Base-by-base conservation (phyloP, 2,113 vertebrate species). In the Sarotherodon lohbergeri region DNA sequence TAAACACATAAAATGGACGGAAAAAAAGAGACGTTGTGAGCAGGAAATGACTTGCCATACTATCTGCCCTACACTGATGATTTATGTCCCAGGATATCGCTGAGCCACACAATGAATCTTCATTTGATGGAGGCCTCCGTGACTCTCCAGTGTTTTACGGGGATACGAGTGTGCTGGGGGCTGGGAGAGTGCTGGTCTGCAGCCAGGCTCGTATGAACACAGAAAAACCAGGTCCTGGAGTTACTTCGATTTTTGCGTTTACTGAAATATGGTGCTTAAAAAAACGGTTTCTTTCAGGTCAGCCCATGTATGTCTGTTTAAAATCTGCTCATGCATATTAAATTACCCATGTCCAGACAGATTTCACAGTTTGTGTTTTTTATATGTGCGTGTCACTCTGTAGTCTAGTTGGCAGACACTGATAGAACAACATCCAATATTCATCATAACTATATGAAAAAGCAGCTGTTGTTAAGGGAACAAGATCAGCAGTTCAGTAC, bases 1-100 rank as follows among this genome's bases (percentile, higher is more conserved):
- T 68, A 80, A 86, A 50, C 85, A 85, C 81, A 76, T 48, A 54
- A 48, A 82, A 80, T 24, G 5, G 29, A 39, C 7, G 3, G n/a
- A 12, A 71, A 80, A 88, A 71, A 48, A 73, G 41, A 76, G 73
- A 56, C 3, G 32, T 86, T 86, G 89, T 61, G 80, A 71, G 78
- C 94, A 93, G 93, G 91, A 93, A 93, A 90, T 88, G 86, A 91
- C 86, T 89, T 86, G 86, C 90, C 85, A 91, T 87, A 82, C 83
- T 83, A 88, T 88, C 92, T 86, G 83, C 81, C 82, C 82, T 24
- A 52, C 76, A 59, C 84, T 66, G 52, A 66, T 94, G 94, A 93
- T 93, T 91, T 83, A 91, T 91, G 86, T 86, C 50, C 84, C 81
- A 16, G 91, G 87, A 92, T 88, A 91, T 93, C 82, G 61, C 54